Percentiles rank a stretch among this genome's conserved stretches.
These are phyloP conservation scores for Aphidius colemani DNA, from an alignment of 2,888 invertebrate genomes.

Conservation along the genomic window DNA sequence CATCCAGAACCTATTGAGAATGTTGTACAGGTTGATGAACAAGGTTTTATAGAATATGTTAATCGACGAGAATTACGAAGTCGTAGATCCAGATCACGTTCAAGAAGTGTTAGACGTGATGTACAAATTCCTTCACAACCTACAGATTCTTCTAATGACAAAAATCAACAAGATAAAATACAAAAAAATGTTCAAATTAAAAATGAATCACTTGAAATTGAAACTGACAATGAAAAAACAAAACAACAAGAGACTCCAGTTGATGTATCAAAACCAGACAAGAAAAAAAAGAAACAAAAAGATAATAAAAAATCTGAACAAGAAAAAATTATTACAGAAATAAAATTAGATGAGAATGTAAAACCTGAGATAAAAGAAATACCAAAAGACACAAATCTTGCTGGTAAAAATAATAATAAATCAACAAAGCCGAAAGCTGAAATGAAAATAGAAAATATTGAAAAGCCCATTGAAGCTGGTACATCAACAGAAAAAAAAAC, in stretches of 20 bases:
- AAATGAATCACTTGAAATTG: slow-evolving; percentile 23
- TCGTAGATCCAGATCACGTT: slow-evolving; percentile 57
- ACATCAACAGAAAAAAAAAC: slow-evolving; percentile 25
- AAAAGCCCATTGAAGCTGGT: slow-evolving; percentile 1
- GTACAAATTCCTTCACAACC: not conserved
- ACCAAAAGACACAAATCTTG: not conserved
- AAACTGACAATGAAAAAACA: slow-evolving; percentile 24
- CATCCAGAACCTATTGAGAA: slow-evolving; percentile 49
- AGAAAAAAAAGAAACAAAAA: slow-evolving; percentile 23
- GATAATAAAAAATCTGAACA: slow-evolving; percentile 20
- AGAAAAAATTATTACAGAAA: not conserved
- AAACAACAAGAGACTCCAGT: slow-evolving; percentile 33
- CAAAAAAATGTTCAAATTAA: slow-evolving; percentile 29
- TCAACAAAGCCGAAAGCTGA: slow-evolving; percentile 30
- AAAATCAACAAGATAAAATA: slow-evolving; percentile 21
- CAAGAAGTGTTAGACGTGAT: slow-evolving; percentile 42
- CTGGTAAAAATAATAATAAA: not conserved
- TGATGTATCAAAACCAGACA: slow-evolving; percentile 25
- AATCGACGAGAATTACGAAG: slow-evolving; percentile 59
- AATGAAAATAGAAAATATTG: slow-evolving; percentile 19
- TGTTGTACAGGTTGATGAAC: slow-evolving; percentile 52
- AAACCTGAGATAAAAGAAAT: not conserved
- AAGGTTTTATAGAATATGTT: slow-evolving; percentile 62
- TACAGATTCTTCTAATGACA: slow-evolving; percentile 13
- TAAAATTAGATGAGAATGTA: not conserved